phyloP scores from a whole-genome alignment of 2,113 vertebrate species.

The Solea senegalensis region DNA sequence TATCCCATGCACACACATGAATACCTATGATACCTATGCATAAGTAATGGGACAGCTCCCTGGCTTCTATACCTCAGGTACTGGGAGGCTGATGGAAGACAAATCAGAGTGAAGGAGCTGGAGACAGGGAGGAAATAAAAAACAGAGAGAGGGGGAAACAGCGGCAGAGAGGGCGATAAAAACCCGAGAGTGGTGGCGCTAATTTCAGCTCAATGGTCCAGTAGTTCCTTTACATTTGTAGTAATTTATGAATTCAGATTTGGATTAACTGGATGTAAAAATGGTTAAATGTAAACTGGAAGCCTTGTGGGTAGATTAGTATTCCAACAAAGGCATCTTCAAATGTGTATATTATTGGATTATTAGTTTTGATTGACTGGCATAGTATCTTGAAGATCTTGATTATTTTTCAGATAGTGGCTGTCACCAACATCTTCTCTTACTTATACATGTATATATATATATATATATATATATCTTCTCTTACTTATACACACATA shows the following conservation, averaged over 20 bases:
- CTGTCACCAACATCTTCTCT: not conserved
- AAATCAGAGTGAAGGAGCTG: slow-evolving; percentile 62
- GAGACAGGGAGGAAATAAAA: slow-evolving; percentile 67
- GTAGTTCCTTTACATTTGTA: not conserved
- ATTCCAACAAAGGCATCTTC: not conserved
- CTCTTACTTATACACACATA: not conserved
- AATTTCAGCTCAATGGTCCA: slow-evolving; percentile 22
- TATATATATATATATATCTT: too few species aligned
- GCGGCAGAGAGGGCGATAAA: slow-evolving; percentile 47
- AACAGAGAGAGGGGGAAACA: slow-evolving; percentile 14
- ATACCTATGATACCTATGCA: slow-evolving; percentile 87
- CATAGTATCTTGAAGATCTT: not conserved
- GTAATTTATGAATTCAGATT: slow-evolving; percentile 22
- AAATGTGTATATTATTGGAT: not conserved
- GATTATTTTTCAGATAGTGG: not conserved
- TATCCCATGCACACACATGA: slow-evolving; percentile 81
- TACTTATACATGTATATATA: too few species aligned
- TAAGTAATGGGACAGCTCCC: slow-evolving; percentile 81
- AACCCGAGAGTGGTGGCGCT: slow-evolving; percentile 24
- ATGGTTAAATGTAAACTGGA: too few species aligned
- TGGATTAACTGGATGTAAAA: not conserved
- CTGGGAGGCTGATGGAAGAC: slow-evolving; percentile 70
- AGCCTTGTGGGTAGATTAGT: not conserved
- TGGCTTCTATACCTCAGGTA: slow-evolving; percentile 41
- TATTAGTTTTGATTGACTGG: not conserved